phyloP scores from a whole-genome alignment of 2,113 vertebrate genomes.

The Oxyruncus cristatus region DNA sequence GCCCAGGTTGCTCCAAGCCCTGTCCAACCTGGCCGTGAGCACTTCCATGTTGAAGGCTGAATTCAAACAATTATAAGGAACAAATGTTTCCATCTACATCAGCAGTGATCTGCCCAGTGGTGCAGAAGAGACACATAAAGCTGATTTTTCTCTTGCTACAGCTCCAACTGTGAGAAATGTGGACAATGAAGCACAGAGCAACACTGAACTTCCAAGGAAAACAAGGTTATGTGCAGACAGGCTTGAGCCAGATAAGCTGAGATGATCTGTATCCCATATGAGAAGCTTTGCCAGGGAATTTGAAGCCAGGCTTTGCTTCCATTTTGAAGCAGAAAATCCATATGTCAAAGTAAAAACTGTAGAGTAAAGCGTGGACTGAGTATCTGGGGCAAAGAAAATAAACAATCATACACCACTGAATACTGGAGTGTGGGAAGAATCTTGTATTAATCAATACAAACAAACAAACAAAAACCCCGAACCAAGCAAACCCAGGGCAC shows the following conservation, averaged over 20 bases:
- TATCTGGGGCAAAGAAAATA: not conserved
- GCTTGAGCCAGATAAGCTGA: conserved; percentile 6
- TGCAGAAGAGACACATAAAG: not conserved
- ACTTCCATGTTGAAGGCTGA: not conserved
- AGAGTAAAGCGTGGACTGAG: not conserved
- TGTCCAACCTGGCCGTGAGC: not conserved
- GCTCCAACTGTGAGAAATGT: not conserved
- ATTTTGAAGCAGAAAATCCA: not conserved
- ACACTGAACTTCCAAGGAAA: not conserved
- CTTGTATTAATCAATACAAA: not conserved
- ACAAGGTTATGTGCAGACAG: not conserved
- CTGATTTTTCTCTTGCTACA: not conserved
- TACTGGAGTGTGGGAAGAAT: not conserved
- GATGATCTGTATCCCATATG: not conserved
- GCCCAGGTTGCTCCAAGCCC: not conserved
- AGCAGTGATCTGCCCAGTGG: not conserved
- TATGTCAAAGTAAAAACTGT: not conserved
- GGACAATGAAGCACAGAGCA: not conserved
- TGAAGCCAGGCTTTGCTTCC: not conserved
- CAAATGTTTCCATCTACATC: not conserved
- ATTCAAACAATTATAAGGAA: not conserved
- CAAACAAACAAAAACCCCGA: rapidly evolving
- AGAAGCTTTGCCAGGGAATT: not conserved
- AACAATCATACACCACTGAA: not conserved
- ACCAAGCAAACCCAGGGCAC: not conserved